phyloP scores from a whole-genome alignment of 2,797 vertebrate genomes.

The Epinephelus coioides region DNA sequence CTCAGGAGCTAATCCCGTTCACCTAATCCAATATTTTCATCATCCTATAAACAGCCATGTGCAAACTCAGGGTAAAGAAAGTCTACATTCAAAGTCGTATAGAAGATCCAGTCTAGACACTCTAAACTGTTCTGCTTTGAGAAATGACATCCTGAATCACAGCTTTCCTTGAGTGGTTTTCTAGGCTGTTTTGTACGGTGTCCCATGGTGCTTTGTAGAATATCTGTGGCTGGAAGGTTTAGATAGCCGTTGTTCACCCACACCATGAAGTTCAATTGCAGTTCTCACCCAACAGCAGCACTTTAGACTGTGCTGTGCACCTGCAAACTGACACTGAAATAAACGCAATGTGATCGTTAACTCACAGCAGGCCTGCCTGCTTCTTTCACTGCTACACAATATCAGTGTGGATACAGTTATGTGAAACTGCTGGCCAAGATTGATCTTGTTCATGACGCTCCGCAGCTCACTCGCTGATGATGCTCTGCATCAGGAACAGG shows the following conservation, averaged over 20 bases:
- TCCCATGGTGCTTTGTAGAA: constrained; percentile 6
- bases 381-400: background rate
- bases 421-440: background rate
- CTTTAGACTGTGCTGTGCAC: background rate
- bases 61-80: background rate
- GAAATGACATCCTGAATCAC: background rate
- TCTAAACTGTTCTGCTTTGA: background rate
- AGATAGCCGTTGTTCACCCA: background rate
- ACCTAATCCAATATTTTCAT: background rate
- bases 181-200: too few relatives aligned
- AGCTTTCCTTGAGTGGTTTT: background rate
- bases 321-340: constrained; percentile 15
- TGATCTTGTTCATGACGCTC: background rate
- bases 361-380: background rate
- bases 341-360: background rate
- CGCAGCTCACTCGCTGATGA: background rate
- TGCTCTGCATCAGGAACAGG: background rate
- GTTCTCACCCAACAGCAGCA: constrained; percentile 6
- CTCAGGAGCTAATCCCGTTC: too few relatives aligned
- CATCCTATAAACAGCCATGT: background rate
- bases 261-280: background rate
- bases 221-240: background rate
- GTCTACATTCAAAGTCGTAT: background rate
- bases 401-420: background rate
- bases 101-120: background rate